These are phyloP conservation scores for Okapia johnstoni DNA, from an alignment of 2,113 vertebrate genomes.

Conservation along the genomic window DNA sequence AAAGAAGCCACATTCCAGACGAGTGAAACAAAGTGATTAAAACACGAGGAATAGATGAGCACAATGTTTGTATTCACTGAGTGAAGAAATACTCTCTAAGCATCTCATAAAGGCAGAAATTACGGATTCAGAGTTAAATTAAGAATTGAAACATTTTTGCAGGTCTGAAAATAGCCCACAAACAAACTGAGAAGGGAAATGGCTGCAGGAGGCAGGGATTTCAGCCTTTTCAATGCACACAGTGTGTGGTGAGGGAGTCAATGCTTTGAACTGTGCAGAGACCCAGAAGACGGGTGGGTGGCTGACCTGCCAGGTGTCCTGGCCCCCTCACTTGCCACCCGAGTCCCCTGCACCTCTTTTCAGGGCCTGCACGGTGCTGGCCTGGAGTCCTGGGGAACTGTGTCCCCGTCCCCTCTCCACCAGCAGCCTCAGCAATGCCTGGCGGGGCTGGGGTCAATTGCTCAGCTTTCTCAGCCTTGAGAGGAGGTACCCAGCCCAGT, in stretches of 20 bases:
- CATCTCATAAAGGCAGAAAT: not conserved
- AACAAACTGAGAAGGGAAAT: not conserved
- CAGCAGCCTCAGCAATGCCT: not conserved
- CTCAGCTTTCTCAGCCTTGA: not conserved
- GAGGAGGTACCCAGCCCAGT: not conserved
- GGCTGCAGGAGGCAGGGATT: not conserved
- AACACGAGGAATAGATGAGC: not conserved
- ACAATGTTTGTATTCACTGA: not conserved
- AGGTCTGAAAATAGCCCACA: not conserved
- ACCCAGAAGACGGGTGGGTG: fast-evolving
- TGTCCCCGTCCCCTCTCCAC: not conserved
- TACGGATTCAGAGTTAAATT: not conserved
- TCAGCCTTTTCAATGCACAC: not conserved
- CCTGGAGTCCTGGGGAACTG: not conserved
- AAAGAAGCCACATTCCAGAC: not conserved
- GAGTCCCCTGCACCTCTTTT: not conserved
- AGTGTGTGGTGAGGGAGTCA: not conserved
- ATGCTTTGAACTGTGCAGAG: not conserved
- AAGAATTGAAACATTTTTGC: not conserved
- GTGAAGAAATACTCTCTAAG: not conserved
- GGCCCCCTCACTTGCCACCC: not conserved
- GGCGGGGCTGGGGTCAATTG: fast-evolving
- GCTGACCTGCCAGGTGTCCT: not conserved
- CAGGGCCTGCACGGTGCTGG: not conserved
- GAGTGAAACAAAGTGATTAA: not conserved